phyloP scores from a whole-genome alignment of 2,113 vertebrate species.

The Strigops habroptila region DNA sequence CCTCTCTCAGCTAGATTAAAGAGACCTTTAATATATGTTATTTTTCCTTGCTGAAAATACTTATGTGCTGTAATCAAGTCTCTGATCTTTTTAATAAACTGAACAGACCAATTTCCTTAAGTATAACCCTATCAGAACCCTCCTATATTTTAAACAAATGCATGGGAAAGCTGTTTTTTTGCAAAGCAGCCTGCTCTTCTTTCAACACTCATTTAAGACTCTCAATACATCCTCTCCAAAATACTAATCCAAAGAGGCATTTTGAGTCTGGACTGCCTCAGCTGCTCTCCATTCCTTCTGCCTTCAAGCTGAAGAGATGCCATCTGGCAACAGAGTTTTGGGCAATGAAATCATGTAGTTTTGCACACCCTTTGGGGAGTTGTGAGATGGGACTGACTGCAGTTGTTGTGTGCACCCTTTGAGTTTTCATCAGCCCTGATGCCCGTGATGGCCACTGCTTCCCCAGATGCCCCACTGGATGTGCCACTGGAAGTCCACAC shows the following conservation, averaged over 20 bases:
- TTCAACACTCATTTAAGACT: not conserved
- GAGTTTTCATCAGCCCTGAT: fast-evolving
- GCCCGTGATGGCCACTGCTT: fast-evolving
- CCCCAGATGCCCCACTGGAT: not conserved
- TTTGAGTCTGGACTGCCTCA: not conserved
- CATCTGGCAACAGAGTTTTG: not conserved
- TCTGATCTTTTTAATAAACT: constrained; percentile 22
- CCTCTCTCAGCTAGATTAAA: not conserved
- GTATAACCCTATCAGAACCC: not conserved
- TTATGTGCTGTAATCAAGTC: not conserved
- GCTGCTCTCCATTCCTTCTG: not conserved
- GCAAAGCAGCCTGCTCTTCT: not conserved
- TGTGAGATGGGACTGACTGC: not conserved
- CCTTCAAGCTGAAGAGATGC: not conserved
- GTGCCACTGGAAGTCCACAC: not conserved
- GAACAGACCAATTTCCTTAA: constrained; percentile 23
- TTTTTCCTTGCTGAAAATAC: not conserved
- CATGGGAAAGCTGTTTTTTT: not conserved
- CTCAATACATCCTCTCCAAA: not conserved
- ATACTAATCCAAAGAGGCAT: not conserved
- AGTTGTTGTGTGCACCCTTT: fast-evolving
- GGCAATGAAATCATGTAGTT: not conserved
- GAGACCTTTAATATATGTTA: not conserved
- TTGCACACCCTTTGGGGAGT: not conserved
- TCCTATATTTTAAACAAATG: not conserved